Percentiles rank a stretch among this genome's conserved stretches.
Conservation (phyloP, 2,888 invertebrate species). For the Drosophila sordidula region DNA sequence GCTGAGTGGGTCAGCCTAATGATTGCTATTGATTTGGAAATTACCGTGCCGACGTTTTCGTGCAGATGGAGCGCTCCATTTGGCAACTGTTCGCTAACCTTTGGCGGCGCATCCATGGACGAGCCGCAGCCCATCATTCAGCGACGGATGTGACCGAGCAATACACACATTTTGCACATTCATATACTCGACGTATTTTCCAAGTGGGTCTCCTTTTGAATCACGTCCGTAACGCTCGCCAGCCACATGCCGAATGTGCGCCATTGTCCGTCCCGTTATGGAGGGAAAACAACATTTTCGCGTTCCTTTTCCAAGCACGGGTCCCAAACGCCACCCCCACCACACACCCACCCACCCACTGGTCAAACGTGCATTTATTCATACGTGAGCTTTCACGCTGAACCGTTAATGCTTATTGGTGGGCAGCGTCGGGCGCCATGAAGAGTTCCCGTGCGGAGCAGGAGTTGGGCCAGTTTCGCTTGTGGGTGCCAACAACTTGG, state of each 20-base stretch:
- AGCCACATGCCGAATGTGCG: conserved; percentile 62
- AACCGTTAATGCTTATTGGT: conserved; percentile 52
- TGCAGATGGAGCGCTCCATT: conserved; percentile 47
- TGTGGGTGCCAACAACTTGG: conserved; percentile 44
- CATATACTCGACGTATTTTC: conserved; percentile 9
- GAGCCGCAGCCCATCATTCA: conserved; percentile 81
- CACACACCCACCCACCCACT: conserved; percentile 11
- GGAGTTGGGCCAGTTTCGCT: conserved; percentile 26
- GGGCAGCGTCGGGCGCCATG: conserved; percentile 14
- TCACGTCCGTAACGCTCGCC: conserved; percentile 52
- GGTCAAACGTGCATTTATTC: conserved; percentile 27
- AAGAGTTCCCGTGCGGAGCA: neutral
- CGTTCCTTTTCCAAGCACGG: conserved; percentile 42
- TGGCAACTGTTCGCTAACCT: conserved; percentile 57
- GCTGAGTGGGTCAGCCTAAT: neutral
- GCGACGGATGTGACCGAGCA: neutral
- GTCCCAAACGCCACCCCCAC: conserved; percentile 13
- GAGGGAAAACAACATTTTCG: conserved; percentile 50
- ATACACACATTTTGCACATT: conserved; percentile 42
- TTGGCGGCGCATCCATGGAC: conserved; percentile 74
- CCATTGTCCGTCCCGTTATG: conserved; percentile 48
- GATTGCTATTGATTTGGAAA: conserved; percentile 3
- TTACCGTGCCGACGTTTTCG: conserved; percentile 58
- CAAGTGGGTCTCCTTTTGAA: neutral
- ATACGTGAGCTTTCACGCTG: conserved; percentile 37